Base-by-base conservation (phyloP, 2,113 vertebrate species). In the Phalacrocorax brasilianus region DNA sequence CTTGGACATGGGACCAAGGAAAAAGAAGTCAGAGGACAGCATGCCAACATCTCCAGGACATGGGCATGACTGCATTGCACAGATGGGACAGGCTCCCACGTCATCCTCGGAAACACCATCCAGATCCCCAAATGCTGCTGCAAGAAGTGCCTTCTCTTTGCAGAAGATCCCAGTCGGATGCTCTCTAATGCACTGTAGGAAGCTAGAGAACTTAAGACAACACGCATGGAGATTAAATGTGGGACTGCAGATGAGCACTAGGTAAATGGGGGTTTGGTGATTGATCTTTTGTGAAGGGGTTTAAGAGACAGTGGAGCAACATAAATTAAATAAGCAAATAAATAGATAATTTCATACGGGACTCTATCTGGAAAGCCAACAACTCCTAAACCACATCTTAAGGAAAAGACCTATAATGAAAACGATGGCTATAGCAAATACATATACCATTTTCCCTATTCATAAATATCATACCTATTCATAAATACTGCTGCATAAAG, bases 171-270 rank as follows among this genome's bases (percentile, higher is more conserved):
- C 30, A 38, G 33, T 27, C 1, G 1, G n/a, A 59, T 2, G 1
- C 21, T 52, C 42, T 35, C 42, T n/a, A 40, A 68, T 4, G 9
- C n/a, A 8, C 16, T 27, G 10, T 8, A 50, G 11, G 40, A 87
- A 84, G 26, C 20, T 28, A 8, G 5, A 83, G 67, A 83, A 65
- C 7, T 28, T 70, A 40, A 0, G 21, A 32, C 24, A 47, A 15
- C 21, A 74, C 0, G 0, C 32, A 23, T 5, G 0, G 1, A 84
- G 35, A 50, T 38, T 56, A 45, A 72, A 66, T 32, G 11, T 23
- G 9, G 52, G 50, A 59, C 12, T 38, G 26, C 12, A 66, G 40
- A 49, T 12, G 7, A 75, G 14, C 27, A 26, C 19, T 15, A 27
- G 7, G 15, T 62, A 45, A 68, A 23, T 1, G 2, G 21, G 11